Evolutionary conservation across 2,797 vertebrate species (phyloP), one percentile per base, ranked within the genome.

Genomic region (Neoniphon sammara): DNA sequence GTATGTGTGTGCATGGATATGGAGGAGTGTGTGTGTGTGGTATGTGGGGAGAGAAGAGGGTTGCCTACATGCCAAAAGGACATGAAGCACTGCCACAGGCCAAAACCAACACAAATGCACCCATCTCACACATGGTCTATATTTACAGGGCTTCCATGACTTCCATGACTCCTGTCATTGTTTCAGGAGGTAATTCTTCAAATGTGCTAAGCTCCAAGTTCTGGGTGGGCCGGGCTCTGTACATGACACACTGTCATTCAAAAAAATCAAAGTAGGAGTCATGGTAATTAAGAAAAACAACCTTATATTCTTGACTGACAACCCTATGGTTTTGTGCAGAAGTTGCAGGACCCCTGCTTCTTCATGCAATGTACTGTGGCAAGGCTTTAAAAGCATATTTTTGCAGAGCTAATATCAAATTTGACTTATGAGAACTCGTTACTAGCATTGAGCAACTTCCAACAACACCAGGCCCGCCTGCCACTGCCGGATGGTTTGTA

Each of bases 81-180:
- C 21, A 23, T 25, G 84, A 75, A 88, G 67, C 55, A 66, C 46
- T 12, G 47, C 47, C 39, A 54, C 8, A 25, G 21, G 89, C 81
- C 85, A 90, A 87, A 85, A 78, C 59, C 55, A 85, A 90, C 84
- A 86, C 25, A 60, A 78, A 34, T 78, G 21, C 67, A 72, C 14
- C 66, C 61, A 73, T 75, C 61, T 76, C 86, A 86, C 77, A 82
- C 50, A 21, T 57, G 78, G 46, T 30, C 36, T 52, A 46, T 67
- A 57, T 75, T 71, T 70, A 57, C 66, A 66, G 62, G n/a, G 30
- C 25, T 54, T 11, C n/a, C 31, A 68, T 30, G 25, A 54, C 8
- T n/a, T n/a, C n/a, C n/a, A n/a, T 66, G 36, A 65, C 5, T 62
- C 34, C 14, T n/a, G 53, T 20, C 27, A 66, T 77, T 70, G 57